phyloP scores from a whole-genome alignment of 2,113 vertebrate species.

The Haemorhous mexicanus region DNA sequence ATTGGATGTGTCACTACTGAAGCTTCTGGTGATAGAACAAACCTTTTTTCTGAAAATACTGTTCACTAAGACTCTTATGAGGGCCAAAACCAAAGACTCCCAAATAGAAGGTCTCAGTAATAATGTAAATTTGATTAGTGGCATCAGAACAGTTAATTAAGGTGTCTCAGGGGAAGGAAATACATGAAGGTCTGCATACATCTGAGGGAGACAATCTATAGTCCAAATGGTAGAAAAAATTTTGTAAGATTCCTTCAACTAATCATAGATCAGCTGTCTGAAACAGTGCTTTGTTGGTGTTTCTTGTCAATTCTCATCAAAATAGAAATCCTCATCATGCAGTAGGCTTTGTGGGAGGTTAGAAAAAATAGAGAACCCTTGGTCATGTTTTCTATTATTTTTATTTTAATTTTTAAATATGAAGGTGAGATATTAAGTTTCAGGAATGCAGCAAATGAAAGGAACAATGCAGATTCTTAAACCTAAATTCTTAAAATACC shows the following conservation, averaged over 20 bases:
- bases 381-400: not conserved
- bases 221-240: not conserved
- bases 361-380: not conserved
- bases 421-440: not conserved
- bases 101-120: not conserved
- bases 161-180: not conserved
- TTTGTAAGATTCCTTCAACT: not conserved
- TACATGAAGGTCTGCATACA: fast-evolving
- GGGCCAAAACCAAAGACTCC: not conserved
- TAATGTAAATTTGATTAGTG: fast-evolving
- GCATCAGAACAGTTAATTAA: not conserved
- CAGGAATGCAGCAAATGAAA: not conserved
- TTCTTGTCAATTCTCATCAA: not conserved
- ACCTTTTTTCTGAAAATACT: not conserved
- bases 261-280: not conserved
- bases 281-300: not conserved
- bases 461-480: not conserved
- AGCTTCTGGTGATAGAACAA: not conserved
- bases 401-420: not conserved
- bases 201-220: not conserved
- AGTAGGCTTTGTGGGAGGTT: not conserved
- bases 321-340: not conserved
- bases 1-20: fast-evolving
- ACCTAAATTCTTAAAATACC: not conserved
- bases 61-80: not conserved